Conservation (phyloP, 1,140 invertebrate species). For the Megathymus violae region DNA sequence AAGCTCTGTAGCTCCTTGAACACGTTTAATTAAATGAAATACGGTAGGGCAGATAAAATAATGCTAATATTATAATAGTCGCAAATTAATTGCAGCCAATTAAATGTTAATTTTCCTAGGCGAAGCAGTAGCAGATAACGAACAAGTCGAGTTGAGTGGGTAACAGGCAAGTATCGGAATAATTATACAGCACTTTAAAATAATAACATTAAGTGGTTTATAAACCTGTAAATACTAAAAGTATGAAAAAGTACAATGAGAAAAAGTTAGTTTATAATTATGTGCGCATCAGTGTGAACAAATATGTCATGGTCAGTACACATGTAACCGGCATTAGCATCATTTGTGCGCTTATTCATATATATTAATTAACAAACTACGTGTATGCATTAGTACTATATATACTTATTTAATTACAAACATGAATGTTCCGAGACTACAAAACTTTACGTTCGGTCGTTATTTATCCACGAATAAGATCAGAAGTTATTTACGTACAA, state of each 20-base stretch:
- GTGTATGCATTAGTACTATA: slow-evolving; percentile 7
- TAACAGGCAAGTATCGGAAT: slow-evolving; percentile 11
- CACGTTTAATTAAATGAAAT: slow-evolving; percentile 16
- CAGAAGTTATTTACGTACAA: background rate
- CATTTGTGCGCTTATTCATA: background rate
- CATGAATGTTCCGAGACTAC: slow-evolving; percentile 7
- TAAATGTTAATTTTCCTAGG: slow-evolving; percentile 21
- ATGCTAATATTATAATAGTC: slow-evolving; percentile 21
- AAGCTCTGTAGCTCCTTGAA: background rate
- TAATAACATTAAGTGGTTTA: slow-evolving; percentile 12
- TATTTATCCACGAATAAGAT: too few species aligned
- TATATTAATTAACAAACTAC: slow-evolving; percentile 15
- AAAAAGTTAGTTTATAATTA: slow-evolving; percentile 7
- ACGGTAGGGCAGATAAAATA: slow-evolving; percentile 8
- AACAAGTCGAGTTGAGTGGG: slow-evolving; percentile 20
- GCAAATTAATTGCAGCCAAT: slow-evolving; percentile 12
- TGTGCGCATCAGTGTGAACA: slow-evolving; percentile 26
- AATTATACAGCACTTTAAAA: slow-evolving; percentile 12
- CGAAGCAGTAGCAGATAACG: slow-evolving; percentile 11
- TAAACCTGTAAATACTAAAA: background rate
- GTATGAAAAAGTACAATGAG: background rate
- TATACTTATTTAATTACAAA: background rate
- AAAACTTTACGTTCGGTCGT: background rate
- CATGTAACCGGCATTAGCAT: slow-evolving; percentile 5
- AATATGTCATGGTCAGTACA: slow-evolving; percentile 10